Evolutionary conservation across 2,888 invertebrate species (phyloP).

Genomic region (Drosophila vallismaia): DNA sequence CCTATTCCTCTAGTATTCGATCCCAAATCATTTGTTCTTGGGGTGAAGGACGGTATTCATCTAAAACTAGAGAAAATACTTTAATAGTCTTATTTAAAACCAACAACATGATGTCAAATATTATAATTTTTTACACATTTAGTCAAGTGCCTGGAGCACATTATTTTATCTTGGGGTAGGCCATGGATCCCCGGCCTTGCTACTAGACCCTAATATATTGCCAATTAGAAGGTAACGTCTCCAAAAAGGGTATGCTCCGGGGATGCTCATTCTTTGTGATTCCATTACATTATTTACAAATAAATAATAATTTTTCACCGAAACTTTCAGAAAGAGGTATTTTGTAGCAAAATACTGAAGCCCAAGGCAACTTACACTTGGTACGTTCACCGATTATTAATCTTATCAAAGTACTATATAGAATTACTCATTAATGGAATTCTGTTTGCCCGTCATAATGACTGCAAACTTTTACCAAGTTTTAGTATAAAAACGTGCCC

Average conservation of each 20-base stretch:
- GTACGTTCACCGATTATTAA: background rate
- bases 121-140: background rate
- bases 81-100: background rate
- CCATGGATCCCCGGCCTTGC: background rate
- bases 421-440: too few relatives aligned
- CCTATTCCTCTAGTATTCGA: slow-evolving; percentile 24
- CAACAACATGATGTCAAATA: slow-evolving; percentile 3
- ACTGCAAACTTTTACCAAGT: background rate
- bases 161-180: slow-evolving; percentile 7
- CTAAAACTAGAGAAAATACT: slow-evolving; percentile 27
- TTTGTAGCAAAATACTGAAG: background rate
- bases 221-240: background rate
- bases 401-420: too few relatives aligned
- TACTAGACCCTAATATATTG: background rate
- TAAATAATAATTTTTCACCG: background rate
- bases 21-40: slow-evolving; percentile 28
- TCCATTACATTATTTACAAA: background rate
- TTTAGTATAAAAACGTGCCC: background rate
- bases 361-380: background rate
- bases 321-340: background rate
- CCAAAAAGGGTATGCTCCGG: background rate
- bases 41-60: slow-evolving; percentile 21
- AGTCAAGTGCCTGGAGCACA: background rate
- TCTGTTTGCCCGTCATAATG: slow-evolving; percentile 35
- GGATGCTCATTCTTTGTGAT: background rate